Evolutionary conservation across 1,140 invertebrate species (phyloP).

Genomic region (Paraescarpia echinospica): DNA sequence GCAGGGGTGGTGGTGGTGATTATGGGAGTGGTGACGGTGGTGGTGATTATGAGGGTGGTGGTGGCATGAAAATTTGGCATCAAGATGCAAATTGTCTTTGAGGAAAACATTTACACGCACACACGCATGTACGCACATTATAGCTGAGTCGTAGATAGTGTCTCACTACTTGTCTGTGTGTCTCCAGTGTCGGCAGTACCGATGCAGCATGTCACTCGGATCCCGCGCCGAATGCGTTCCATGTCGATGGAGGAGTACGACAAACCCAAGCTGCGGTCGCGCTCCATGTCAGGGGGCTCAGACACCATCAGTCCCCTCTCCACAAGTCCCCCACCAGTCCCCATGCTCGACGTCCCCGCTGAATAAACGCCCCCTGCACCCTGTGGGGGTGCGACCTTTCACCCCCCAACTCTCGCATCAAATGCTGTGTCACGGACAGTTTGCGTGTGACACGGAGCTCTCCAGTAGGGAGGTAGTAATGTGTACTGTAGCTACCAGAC

Average conservation of each 20-base stretch:
- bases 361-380: neutral
- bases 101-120: too few relatives aligned
- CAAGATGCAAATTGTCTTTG: too few relatives aligned
- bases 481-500: neutral
- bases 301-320: constrained; percentile 7
- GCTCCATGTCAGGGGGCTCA: constrained; percentile 42
- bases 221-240: constrained; percentile 53
- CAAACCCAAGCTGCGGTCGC: constrained; percentile 60
- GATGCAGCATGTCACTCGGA: constrained; percentile 32
- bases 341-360: neutral
- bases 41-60: too few relatives aligned
- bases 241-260: constrained; percentile 80
- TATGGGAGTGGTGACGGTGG: too few relatives aligned
- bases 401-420: neutral
- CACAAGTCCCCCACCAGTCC: neutral
- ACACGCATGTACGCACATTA: too few relatives aligned
- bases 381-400: neutral
- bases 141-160: neutral
- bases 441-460: neutral
- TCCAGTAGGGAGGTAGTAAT: neutral
- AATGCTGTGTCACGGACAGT: neutral
- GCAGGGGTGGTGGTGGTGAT: too few relatives aligned
- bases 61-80: too few relatives aligned
- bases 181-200: constrained; percentile 32
- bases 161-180: constrained; percentile 15